Conservation (phyloP, 2,888 invertebrate genomes). For the Leptura quadrifasciata region DNA sequence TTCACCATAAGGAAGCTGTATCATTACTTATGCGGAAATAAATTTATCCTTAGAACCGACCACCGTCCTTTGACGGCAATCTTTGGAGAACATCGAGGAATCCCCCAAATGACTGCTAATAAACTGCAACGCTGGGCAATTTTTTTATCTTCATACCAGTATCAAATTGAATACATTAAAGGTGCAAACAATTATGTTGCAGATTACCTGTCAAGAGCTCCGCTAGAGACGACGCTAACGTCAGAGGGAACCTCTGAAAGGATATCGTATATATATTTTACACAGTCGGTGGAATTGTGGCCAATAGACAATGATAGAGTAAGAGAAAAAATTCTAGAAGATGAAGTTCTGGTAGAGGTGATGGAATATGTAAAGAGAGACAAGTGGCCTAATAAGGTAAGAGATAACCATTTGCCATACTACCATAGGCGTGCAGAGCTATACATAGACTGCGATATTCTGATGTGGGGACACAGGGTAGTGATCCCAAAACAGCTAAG, state of each 20-base stretch:
- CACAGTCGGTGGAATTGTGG: slow-evolving; percentile 18
- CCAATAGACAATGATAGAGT: slow-evolving; percentile 36
- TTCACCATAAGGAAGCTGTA: background rate
- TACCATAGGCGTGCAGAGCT: slow-evolving; percentile 26
- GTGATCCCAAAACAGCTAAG: slow-evolving; percentile 23
- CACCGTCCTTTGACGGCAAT: background rate
- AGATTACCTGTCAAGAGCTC: slow-evolving; percentile 35
- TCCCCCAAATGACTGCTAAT: background rate
- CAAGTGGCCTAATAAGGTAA: slow-evolving; percentile 30
- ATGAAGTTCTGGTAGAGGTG: slow-evolving; percentile 18
- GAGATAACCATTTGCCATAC: slow-evolving; percentile 2
- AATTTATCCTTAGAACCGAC: background rate
- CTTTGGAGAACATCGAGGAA: background rate
- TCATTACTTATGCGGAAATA: background rate
- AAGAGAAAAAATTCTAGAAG: slow-evolving; percentile 12
- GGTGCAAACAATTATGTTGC: slow-evolving; percentile 26
- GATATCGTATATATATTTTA: slow-evolving; percentile 27
- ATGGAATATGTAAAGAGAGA: slow-evolving; percentile 23
- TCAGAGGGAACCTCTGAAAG: slow-evolving; percentile 36
- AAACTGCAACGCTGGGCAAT: background rate
- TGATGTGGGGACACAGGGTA: slow-evolving; percentile 37
- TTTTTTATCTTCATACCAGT: slow-evolving; percentile 35
- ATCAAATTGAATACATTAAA: slow-evolving; percentile 33
- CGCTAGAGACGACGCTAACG: slow-evolving; percentile 3
- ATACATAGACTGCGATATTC: slow-evolving; percentile 15